A percentile compares a stretch with the other conserved stretches of the same genome.
Evolutionary conservation across 35 echinoderm and acorn worm species (phyloP).

Genomic region (Diadema setosum): DNA sequence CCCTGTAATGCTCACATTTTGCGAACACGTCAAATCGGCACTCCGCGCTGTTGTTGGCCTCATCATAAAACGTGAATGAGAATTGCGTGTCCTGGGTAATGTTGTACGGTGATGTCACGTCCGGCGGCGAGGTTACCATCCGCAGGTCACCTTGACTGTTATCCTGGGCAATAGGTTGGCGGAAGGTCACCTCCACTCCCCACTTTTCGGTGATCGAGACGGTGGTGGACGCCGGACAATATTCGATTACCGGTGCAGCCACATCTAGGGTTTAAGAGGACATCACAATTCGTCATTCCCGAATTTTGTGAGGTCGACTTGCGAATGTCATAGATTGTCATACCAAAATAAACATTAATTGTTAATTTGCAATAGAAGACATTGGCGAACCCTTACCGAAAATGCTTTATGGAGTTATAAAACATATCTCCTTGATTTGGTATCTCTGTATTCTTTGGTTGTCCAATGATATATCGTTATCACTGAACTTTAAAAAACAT

Average conservation of each 20-base stretch:
- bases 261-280: background rate
- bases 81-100: constrained; percentile 37
- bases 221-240: constrained; percentile 52
- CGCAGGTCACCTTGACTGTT: constrained; percentile 35
- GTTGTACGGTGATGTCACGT: constrained; percentile 56
- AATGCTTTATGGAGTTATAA: too few relatives aligned
- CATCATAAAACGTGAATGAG: constrained; percentile 49
- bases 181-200: constrained; percentile 17
- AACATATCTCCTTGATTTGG: too few relatives aligned
- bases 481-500: too few relatives aligned
- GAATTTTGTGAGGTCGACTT: background rate
- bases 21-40: constrained; percentile 51
- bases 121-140: constrained; percentile 18
- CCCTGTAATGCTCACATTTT: constrained; percentile 3
- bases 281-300: background rate
- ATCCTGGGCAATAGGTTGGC: constrained; percentile 39
- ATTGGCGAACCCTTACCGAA: too few relatives aligned
- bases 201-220: background rate
- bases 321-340: too few relatives aligned
- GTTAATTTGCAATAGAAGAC: too few relatives aligned
- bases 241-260: constrained; percentile 34
- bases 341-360: too few relatives aligned
- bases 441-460: too few relatives aligned
- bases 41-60: background rate
- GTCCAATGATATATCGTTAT: too few relatives aligned